Evolutionary conservation across 2,888 invertebrate species (phyloP), one percentile per base, ranked within the genome.

Genomic region (Eupithecia tripunctaria): DNA sequence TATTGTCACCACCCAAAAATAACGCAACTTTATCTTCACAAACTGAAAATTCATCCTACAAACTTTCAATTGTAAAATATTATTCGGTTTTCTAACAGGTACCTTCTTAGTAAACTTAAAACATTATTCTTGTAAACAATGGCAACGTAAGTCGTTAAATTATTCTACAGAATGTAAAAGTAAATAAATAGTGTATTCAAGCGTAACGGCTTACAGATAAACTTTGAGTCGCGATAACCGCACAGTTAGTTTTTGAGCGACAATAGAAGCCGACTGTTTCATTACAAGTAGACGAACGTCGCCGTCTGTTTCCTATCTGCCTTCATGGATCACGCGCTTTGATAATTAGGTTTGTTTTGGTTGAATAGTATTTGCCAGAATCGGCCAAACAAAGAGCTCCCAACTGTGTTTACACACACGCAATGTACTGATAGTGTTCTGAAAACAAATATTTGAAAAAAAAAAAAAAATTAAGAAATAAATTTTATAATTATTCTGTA

Each of bases 141-240:
- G 32, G 32, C 62, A 29, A 60, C 29, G 7, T 60, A 62, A 18
- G 18, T 60, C 18, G 27, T 60, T 62, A 21, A 51, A 51, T 21
- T 51, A 21, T 51, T 21, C 5, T 56, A 2, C 21, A 5, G 21
- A 56, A 14, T 56, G 56, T 63, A 64, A 64, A 59, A 12, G 56
- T 56, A n/a, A 10, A 36, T 15, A 29, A 41, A 63, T 56, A 62
- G 65, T 68, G 68, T 68, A 65, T 68, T 51, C 29, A 8, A 67
- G 70, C 43, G 64, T 73, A 65, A 63, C 41, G 32, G 66, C 21
- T 51, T 64, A 51, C 38, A 68, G 73, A 76, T 76, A 78, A 73
- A 29, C 68, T 70, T 72, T 69, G 66, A 59, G 38, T 70, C 64
- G 65, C 60, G 76, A 75, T 76, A 74, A 68, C 67, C 14, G 12